A percentile compares a stretch with the other conserved stretches of the same genome.
phyloP scores from a whole-genome alignment of 2,888 invertebrate species.

The Diogma glabrata region DNA sequence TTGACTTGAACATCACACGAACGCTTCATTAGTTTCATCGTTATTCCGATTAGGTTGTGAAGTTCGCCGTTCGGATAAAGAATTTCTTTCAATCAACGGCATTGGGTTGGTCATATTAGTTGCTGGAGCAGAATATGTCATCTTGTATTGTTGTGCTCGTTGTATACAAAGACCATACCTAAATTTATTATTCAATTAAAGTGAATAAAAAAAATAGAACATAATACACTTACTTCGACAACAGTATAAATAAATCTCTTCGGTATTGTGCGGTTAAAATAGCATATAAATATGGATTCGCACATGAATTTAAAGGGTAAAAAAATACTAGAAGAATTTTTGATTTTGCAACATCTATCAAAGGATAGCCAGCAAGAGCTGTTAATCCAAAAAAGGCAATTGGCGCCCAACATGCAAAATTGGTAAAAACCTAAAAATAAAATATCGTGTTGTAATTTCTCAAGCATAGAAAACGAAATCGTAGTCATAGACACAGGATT shows the following conservation, averaged over 20 bases:
- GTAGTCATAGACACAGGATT: too few species aligned
- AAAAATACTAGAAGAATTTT: slow-evolving; percentile 80
- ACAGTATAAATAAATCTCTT: slow-evolving; percentile 54
- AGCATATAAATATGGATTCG: slow-evolving; percentile 86
- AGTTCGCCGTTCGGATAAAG: background rate
- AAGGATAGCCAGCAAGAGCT: slow-evolving; percentile 69
- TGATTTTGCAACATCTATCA: slow-evolving; percentile 70
- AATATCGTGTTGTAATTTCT: too few species aligned
- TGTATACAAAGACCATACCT: slow-evolving; percentile 43
- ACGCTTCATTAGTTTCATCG: slow-evolving; percentile 6
- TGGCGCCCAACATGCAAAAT: slow-evolving; percentile 77
- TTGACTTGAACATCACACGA: slow-evolving; percentile 8
- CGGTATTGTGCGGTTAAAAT: slow-evolving; percentile 80
- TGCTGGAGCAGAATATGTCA: slow-evolving; percentile 28
- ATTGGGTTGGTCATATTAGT: slow-evolving; percentile 24
- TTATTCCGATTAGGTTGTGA: background rate
- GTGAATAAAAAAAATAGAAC: background rate
- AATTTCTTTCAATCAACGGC: slow-evolving; percentile 13
- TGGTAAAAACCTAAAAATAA: slow-evolving; percentile 51
- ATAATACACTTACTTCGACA: slow-evolving; percentile 45
- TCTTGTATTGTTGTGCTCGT: slow-evolving; percentile 39
- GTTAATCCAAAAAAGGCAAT: slow-evolving; percentile 82
- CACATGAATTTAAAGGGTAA: slow-evolving; percentile 83
- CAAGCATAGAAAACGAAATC: too few species aligned
- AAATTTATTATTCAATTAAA: slow-evolving; percentile 17